Evolutionary conservation across 2,113 vertebrate genomes (phyloP).

Genomic region (Turnix velox): DNA sequence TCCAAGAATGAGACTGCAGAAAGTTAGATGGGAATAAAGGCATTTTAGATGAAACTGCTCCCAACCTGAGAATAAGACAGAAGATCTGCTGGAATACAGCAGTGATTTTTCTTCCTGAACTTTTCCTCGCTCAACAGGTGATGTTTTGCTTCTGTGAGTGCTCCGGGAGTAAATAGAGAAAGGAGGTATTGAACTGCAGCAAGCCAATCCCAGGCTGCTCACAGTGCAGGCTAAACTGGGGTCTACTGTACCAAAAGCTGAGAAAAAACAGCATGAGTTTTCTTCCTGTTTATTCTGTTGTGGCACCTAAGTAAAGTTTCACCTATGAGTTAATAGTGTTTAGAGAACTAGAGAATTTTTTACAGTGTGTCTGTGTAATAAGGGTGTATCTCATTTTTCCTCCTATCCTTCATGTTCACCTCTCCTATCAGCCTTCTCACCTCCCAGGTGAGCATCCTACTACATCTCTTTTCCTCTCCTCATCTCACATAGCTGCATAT

Average conservation of each 20-base stretch:
- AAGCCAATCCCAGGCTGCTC: background rate
- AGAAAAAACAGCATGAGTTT: fast-evolving
- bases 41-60: background rate
- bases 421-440: background rate
- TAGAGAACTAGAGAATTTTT: background rate
- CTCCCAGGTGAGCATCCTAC: background rate
- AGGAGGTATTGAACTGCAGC: background rate
- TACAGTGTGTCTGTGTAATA: background rate
- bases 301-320: background rate
- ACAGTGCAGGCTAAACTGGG: background rate
- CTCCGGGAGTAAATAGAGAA: background rate
- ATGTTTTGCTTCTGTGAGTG: background rate
- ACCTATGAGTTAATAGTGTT: background rate
- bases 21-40: background rate
- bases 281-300: background rate
- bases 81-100: background rate
- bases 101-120: background rate
- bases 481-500: fast-evolving
- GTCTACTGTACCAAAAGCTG: background rate
- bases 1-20: background rate
- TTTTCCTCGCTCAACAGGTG: background rate
- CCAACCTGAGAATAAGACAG: background rate
- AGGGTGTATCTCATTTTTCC: background rate
- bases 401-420: background rate
- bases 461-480: background rate